Percentiles rank a stretch among this genome's conserved stretches.
Conservation (phyloP, 1,140 invertebrate genomes). For the Rhagoletis zephyria region DNA sequence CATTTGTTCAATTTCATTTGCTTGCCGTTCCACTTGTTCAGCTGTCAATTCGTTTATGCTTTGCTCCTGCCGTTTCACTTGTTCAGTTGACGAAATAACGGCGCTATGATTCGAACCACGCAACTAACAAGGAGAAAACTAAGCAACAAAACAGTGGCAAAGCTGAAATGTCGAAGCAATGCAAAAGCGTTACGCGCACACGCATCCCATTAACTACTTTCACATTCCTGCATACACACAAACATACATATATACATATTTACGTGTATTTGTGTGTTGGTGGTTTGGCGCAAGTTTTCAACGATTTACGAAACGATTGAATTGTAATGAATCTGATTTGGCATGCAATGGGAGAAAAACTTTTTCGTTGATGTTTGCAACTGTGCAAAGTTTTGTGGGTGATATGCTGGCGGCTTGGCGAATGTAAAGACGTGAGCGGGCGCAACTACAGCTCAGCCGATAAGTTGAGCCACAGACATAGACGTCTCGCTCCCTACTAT, state of each 20-base stretch:
- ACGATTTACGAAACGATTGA: slow-evolving; percentile 50
- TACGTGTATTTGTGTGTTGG: neutral
- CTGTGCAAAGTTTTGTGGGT: slow-evolving; percentile 43
- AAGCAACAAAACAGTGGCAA: slow-evolving; percentile 29
- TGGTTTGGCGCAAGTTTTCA: slow-evolving; percentile 31
- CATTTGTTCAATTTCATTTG: neutral
- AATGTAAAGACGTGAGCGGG: neutral
- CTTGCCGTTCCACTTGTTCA: neutral
- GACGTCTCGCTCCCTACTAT: too few relatives aligned
- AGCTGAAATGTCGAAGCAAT: slow-evolving; percentile 3
- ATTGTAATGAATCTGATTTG: slow-evolving; percentile 53
- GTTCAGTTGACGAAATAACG: neutral
- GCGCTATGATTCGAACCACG: neutral
- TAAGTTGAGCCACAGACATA: slow-evolving; percentile 23
- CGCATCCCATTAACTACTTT: neutral
- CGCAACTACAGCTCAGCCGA: neutral
- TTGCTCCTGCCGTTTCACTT: neutral
- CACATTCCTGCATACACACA: neutral
- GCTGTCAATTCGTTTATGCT: neutral
- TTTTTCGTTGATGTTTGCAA: slow-evolving; percentile 52
- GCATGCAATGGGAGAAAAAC: slow-evolving; percentile 40
- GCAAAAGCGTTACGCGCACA: neutral
- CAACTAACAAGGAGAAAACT: neutral
- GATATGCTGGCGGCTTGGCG: neutral
- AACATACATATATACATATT: neutral